Conservation (phyloP, 2,797 vertebrate species). For the Neomorphus geoffroyi region DNA sequence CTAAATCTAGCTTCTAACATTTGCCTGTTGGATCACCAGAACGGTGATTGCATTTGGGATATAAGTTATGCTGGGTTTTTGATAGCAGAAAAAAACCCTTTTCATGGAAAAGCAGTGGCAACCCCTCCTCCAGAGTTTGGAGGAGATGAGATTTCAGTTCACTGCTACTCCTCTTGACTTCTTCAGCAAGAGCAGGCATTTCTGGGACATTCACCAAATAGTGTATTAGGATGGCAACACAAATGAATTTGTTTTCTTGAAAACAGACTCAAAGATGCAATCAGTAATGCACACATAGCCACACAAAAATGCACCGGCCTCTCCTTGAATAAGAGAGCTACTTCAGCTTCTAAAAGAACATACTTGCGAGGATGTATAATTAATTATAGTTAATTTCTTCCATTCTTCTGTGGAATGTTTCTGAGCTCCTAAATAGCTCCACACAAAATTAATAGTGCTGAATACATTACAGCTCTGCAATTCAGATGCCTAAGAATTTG, state of each 20-base stretch:
- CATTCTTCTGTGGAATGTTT: not conserved
- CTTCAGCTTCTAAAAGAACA: not conserved
- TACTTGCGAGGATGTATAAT: not conserved
- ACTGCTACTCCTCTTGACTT: not conserved
- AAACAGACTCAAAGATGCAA: not conserved
- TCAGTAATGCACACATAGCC: not conserved
- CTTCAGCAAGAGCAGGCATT: not conserved
- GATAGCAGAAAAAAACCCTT: not conserved
- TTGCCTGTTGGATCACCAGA: not conserved
- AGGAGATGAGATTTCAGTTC: not conserved
- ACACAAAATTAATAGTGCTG: not conserved
- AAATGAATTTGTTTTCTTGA: not conserved
- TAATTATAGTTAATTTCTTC: not conserved
- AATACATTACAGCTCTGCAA: not conserved
- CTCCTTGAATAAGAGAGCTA: not conserved
- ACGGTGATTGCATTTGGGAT: not conserved
- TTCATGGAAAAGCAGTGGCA: not conserved
- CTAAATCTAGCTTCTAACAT: not conserved
- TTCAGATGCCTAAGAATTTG: not conserved
- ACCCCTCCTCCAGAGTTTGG: not conserved
- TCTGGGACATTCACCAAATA: not conserved
- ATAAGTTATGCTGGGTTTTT: not conserved
- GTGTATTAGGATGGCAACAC: not conserved
- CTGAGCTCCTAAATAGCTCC: not conserved
- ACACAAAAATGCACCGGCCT: not conserved